phyloP scores from a whole-genome alignment of 2,888 invertebrate genomes.

The Melikaiella ostensackeni region DNA sequence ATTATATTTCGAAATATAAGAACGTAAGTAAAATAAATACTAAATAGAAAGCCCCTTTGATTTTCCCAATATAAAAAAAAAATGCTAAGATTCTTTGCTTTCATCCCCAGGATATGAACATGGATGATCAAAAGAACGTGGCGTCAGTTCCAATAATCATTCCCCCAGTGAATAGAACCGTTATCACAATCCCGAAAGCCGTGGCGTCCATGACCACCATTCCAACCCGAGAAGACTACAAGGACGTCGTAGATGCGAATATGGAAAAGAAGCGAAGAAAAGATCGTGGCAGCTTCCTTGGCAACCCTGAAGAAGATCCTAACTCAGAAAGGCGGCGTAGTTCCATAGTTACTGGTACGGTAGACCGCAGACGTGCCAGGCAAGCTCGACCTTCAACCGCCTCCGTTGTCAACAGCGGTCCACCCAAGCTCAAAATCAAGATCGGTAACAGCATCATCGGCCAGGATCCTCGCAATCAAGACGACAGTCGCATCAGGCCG shows the following conservation, averaged over 20 bases:
- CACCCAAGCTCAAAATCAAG: conserved; percentile 86
- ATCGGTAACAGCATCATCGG: conserved; percentile 81
- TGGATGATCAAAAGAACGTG: conserved; percentile 84
- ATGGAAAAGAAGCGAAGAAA: conserved; percentile 84
- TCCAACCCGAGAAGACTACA: conserved; percentile 91
- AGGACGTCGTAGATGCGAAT: conserved; percentile 82
- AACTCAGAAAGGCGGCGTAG: conserved; percentile 70
- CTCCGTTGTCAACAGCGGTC: conserved; percentile 77
- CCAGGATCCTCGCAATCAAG: conserved; percentile 78
- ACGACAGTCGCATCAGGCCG: conserved; percentile 80
- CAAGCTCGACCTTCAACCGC: conserved; percentile 69
- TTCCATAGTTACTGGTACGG: conserved; percentile 69
- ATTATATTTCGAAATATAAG: background rate
- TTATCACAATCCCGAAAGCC: conserved; percentile 91
- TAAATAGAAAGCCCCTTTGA: background rate
- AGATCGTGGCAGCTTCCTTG: conserved; percentile 71
- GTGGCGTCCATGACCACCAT: conserved; percentile 93
- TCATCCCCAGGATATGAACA: conserved; percentile 85
- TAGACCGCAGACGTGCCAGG: conserved; percentile 71
- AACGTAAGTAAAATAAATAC: background rate
- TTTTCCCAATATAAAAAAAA: background rate
- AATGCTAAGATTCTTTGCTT: background rate
- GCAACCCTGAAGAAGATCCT: conserved; percentile 66
- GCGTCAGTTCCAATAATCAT: conserved; percentile 81
- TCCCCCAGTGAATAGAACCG: conserved; percentile 83